These are phyloP conservation scores for Sandelia bainsii DNA, from an alignment of 2,797 vertebrate genomes.

Conservation along the genomic window DNA sequence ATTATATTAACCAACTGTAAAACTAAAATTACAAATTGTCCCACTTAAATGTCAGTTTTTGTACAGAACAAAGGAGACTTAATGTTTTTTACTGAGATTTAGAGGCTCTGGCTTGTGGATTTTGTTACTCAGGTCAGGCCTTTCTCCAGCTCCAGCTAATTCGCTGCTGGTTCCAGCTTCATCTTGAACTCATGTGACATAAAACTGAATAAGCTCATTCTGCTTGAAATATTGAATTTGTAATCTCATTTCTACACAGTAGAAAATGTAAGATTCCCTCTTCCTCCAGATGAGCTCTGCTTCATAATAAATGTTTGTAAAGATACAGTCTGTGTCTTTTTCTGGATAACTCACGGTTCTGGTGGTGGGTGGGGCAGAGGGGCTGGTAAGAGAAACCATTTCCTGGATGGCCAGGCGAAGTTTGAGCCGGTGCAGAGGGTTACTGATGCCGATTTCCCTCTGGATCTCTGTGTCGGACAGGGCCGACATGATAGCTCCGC, in stretches of 20 bases:
- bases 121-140: too few species aligned
- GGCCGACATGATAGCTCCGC: slow-evolving; percentile 98
- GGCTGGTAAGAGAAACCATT: slow-evolving; percentile 98
- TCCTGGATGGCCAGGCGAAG: slow-evolving; percentile 97
- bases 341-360: slow-evolving; percentile 91
- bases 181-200: neutral
- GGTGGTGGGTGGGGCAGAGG: slow-evolving; percentile 96
- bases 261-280: neutral
- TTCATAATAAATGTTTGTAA: slow-evolving; percentile 4
- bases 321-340: neutral
- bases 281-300: slow-evolving; percentile 7
- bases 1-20: too few species aligned
- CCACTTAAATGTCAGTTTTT: too few species aligned
- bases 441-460: slow-evolving; percentile 97
- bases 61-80: too few species aligned
- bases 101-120: too few species aligned
- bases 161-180: neutral
- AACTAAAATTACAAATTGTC: neutral
- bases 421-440: slow-evolving; percentile 96
- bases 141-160: neutral
- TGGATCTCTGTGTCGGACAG: slow-evolving; percentile 98
- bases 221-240: neutral
- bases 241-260: too few species aligned
- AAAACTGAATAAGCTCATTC: neutral
- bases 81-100: too few species aligned